Percentiles rank a stretch among this genome's conserved stretches.
Conservation (phyloP, 2,113 vertebrate genomes). For the Corynorhinus townsendii region DNA sequence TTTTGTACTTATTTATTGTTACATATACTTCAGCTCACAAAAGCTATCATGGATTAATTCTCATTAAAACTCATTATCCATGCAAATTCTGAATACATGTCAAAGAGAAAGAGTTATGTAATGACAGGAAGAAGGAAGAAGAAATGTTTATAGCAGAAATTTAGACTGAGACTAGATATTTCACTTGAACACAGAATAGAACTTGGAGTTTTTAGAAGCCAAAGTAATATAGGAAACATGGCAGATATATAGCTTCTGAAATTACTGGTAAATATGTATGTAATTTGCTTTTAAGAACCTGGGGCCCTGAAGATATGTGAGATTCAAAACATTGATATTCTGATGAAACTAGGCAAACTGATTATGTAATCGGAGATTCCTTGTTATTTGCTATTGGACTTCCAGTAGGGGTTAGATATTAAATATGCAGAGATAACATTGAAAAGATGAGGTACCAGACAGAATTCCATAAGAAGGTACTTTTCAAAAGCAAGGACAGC, state of each 20-base stretch:
- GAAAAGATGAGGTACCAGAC: not conserved
- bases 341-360: not conserved
- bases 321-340: not conserved
- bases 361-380: not conserved
- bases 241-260: not conserved
- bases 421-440: not conserved
- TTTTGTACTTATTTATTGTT: conserved; percentile 6
- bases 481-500: not conserved
- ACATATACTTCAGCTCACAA: not conserved
- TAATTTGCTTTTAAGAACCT: not conserved
- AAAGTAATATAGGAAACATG: not conserved
- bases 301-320: not conserved
- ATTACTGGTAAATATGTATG: not conserved
- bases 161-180: not conserved
- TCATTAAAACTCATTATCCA: not conserved
- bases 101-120: not conserved
- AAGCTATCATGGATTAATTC: not conserved
- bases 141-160: not conserved
- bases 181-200: not conserved
- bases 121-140: not conserved
- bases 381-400: not conserved
- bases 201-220: not conserved
- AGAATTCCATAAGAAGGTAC: not conserved
- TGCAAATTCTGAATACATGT: not conserved
- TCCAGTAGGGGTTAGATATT: not conserved